Percentiles rank a stretch among this genome's conserved stretches.
phyloP scores from a whole-genome alignment of 2,113 vertebrate genomes.

The Melospiza melodia region DNA sequence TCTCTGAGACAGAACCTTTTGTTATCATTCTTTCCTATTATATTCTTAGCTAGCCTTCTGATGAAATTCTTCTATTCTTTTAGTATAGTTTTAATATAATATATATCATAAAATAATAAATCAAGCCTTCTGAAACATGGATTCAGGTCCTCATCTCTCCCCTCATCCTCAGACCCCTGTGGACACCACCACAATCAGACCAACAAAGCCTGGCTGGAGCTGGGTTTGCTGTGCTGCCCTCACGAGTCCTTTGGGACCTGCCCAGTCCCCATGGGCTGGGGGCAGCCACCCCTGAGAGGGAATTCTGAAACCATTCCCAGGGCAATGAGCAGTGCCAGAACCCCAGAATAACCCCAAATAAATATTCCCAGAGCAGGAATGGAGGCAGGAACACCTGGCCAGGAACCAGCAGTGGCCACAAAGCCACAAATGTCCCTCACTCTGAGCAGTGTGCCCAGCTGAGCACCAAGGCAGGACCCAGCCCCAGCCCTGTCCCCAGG shows the following conservation, averaged over 20 bases:
- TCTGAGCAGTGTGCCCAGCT: background rate
- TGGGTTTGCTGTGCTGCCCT: background rate
- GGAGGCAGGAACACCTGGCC: background rate
- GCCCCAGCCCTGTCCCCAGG: background rate
- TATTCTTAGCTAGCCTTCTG: too few species aligned
- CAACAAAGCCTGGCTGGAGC: background rate
- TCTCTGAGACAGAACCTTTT: too few species aligned
- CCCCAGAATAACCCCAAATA: rapidly evolving
- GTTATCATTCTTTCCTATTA: too few species aligned
- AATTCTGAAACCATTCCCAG: background rate
- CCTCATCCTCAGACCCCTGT: too few species aligned
- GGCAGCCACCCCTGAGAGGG: background rate
- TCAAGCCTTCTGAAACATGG: too few species aligned
- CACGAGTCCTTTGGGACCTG: rapidly evolving
- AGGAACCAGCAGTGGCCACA: background rate
- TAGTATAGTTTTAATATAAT: too few species aligned
- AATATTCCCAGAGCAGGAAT: background rate
- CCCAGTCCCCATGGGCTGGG: background rate
- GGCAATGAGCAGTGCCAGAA: background rate
- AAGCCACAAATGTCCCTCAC: background rate
- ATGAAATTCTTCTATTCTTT: too few species aligned
- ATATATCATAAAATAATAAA: too few species aligned
- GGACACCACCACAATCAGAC: too few species aligned
- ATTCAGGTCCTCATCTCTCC: too few species aligned
- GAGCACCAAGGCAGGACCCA: background rate